Base-by-base conservation (phyloP, 2,113 vertebrate genomes). In the Rattus rattus region DNA sequence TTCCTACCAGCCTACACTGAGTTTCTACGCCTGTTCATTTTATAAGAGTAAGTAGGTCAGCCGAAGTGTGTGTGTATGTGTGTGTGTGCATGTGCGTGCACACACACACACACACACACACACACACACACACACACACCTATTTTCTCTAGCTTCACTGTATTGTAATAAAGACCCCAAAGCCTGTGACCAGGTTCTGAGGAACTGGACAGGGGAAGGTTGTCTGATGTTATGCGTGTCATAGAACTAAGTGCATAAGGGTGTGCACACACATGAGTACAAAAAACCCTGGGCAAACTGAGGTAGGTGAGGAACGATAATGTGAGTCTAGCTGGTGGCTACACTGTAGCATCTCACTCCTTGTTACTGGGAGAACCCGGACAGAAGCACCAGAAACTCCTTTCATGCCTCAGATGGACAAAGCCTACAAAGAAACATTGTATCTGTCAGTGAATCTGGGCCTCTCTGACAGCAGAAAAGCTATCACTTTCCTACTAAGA, bases 71-170 rank as follows among this genome's bases (percentile, higher is more conserved):
- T 33, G 65, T 61, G 61, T 61, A 22, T 63, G 22, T 61, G 59
- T 17, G 59, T 19, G 59, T 17, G 8, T 2, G 0, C 43, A 43
- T 7, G 13, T 1, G 2, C 1, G 7, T 1, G 7, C 47, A 19
- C 28, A 0, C 9, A 43, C 3, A 43, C 43, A 43, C 43, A 43
- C 3, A 3, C 43, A 43, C 43, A 43, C 43, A 3, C 43, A 43
- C 43, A 47, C 43, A 3, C 17, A 20, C 33, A 7, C 54, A 22
- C n/a, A 28, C 43, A 33, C 28, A 10, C 19, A 9, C 30, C 43
- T 22, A 47, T 33, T 49, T 90, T 54, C 56, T 90, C 43, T 52
- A 36, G 11, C 39, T n/a, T 79, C 33, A 76, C 54, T 75, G 75
- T 14, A 49, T 5, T 63, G 30, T 52, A 17, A 65, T 24, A 36